These are phyloP conservation scores for Clamator glandarius DNA, from an alignment of 2,797 vertebrate genomes.

Conservation along the genomic window DNA sequence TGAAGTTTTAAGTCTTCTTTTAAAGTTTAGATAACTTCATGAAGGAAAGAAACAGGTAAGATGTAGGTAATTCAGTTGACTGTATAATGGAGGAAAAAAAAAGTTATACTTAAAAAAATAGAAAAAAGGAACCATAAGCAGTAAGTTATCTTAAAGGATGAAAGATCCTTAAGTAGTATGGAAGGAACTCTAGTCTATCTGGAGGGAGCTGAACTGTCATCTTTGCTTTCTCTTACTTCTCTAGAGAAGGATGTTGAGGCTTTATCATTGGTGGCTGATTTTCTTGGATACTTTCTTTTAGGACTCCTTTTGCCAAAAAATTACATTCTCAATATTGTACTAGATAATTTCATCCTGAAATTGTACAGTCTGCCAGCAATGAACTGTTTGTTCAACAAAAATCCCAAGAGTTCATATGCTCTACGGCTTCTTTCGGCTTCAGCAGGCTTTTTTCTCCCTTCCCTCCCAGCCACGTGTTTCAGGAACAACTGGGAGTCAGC, in stretches of 20 bases:
- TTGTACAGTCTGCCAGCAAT: neutral
- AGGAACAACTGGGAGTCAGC: neutral
- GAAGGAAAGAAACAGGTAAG: neutral
- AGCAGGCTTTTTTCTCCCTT: neutral
- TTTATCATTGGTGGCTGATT: rapidly evolving
- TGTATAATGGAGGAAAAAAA: neutral
- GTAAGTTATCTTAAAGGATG: neutral
- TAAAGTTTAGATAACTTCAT: neutral
- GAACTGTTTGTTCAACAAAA: neutral
- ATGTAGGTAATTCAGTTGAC: neutral
- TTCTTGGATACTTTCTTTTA: neutral
- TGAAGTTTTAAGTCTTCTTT: neutral
- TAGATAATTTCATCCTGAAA: neutral
- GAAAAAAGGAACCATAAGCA: neutral
- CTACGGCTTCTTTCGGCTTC: neutral
- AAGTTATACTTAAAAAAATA: neutral
- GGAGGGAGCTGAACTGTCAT: neutral
- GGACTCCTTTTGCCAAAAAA: neutral
- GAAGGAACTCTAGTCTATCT: neutral
- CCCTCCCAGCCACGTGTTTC: rapidly evolving
- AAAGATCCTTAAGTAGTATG: neutral
- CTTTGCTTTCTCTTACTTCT: neutral
- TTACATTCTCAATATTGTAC: neutral
- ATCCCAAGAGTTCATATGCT: neutral
- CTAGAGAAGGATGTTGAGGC: neutral